A percentile compares a stretch with the other conserved stretches of the same genome.
These are phyloP conservation scores for Oreochromis mossambicus DNA, from an alignment of 2,797 vertebrate species.

Conservation along the genomic window DNA sequence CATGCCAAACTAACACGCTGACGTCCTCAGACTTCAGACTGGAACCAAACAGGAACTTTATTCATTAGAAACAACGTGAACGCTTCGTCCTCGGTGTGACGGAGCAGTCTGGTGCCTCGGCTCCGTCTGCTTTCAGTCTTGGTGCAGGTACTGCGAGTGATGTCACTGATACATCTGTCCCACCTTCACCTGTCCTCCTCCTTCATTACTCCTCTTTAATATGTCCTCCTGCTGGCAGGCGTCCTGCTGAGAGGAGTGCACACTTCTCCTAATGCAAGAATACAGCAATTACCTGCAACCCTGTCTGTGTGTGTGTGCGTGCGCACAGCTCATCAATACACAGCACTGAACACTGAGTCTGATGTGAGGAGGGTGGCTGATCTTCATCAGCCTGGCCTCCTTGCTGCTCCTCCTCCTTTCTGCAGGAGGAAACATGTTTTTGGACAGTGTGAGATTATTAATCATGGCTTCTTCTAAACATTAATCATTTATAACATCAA, in stretches of 20 bases:
- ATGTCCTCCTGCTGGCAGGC: neutral
- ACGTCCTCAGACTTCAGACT: neutral
- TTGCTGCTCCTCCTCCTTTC: neutral
- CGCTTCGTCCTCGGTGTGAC: neutral
- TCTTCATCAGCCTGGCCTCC: neutral
- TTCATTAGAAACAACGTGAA: neutral
- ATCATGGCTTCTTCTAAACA: neutral
- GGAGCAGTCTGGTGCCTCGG: neutral
- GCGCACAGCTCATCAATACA: rapidly evolving
- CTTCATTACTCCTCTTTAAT: neutral
- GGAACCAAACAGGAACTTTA: neutral
- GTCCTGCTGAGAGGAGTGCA: neutral
- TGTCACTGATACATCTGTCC: neutral
- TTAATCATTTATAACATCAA: neutral
- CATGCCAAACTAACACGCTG: neutral
- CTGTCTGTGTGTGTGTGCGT: rapidly evolving
- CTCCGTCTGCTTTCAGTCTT: too few relatives aligned
- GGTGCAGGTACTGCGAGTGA: neutral
- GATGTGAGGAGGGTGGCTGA: neutral
- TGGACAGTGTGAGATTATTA: neutral
- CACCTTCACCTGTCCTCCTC: neutral
- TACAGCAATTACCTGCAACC: slow-evolving; percentile 5
- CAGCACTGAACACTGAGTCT: neutral
- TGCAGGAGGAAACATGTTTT: neutral
- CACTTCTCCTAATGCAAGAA: slow-evolving; percentile 5